A percentile compares a stretch with the other conserved stretches of the same genome.
Evolutionary conservation across 2,888 invertebrate genomes (phyloP).

Genomic region (Listrodromus nycthemerus): DNA sequence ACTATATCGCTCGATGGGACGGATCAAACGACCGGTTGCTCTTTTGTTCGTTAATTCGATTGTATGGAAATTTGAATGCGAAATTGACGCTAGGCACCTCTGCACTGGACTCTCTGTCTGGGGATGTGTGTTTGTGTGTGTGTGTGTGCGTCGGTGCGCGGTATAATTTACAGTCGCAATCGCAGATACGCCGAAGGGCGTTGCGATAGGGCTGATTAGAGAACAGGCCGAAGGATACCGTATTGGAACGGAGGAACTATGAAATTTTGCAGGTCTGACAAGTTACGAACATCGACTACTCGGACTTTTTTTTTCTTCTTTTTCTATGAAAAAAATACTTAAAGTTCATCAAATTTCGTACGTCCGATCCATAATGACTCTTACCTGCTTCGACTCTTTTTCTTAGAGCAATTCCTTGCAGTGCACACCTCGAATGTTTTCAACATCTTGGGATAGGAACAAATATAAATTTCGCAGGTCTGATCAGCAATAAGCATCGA

Average conservation of each 20-base stretch:
- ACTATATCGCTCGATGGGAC: conserved; percentile 69
- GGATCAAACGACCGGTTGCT: conserved; percentile 83
- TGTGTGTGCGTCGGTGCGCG: not conserved
- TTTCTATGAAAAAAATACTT: not conserved
- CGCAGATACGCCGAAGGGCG: conserved; percentile 57
- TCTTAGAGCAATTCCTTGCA: not conserved
- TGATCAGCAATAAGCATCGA: not conserved
- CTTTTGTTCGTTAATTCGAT: conserved; percentile 81
- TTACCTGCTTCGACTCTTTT: not conserved
- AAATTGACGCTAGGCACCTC: conserved; percentile 75
- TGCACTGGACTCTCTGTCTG: conserved; percentile 5
- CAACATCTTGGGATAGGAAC: not conserved
- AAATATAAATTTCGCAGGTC: not conserved
- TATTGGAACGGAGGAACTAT: not conserved
- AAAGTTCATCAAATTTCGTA: not conserved
- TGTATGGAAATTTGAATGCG: conserved; percentile 82
- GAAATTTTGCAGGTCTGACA: not conserved
- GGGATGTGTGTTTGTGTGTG: not conserved
- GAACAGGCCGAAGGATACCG: conserved; percentile 38
- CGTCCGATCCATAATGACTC: not conserved
- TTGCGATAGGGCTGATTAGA: conserved; percentile 56
- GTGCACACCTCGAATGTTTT: not conserved
- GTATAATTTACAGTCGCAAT: conserved; percentile 40
- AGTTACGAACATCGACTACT: not conserved
- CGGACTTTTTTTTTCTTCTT: not conserved